Conservation (phyloP, 2,888 invertebrate genomes). For the Volucella zonaria region DNA sequence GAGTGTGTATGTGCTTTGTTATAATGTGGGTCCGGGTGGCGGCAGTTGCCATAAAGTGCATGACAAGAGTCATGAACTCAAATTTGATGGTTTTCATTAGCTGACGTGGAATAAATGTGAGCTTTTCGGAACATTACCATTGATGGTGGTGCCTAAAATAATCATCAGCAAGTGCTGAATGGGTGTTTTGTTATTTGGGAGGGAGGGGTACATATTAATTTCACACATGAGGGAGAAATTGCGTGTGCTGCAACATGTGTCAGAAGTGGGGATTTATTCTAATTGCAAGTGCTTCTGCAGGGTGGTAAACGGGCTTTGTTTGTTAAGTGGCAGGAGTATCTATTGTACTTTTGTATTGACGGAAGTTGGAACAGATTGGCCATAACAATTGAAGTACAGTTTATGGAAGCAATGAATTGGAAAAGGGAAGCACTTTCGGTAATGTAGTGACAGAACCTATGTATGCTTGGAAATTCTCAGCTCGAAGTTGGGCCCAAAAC, state of each 20-base stretch:
- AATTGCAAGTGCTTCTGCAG: conserved; percentile 7
- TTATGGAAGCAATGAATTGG: too few relatives aligned
- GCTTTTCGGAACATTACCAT: neutral
- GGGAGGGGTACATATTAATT: conserved; percentile 28
- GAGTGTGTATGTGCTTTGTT: conserved; percentile 14
- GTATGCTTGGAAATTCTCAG: too few relatives aligned
- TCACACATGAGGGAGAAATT: conserved; percentile 2
- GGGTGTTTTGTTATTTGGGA: neutral
- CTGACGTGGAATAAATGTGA: conserved; percentile 35
- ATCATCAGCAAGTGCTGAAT: conserved; percentile 18
- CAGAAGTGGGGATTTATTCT: conserved; percentile 23
- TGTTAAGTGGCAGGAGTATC: too few relatives aligned
- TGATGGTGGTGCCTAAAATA: conserved; percentile 38
- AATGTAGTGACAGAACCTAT: too few relatives aligned
- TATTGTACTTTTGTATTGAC: too few relatives aligned
- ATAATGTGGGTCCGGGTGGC: neutral
- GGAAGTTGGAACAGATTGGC: too few relatives aligned
- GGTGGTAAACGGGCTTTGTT: too few relatives aligned
- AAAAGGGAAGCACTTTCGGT: too few relatives aligned
- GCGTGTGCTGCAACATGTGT: conserved; percentile 47
- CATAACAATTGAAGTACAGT: too few relatives aligned
- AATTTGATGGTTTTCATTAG: conserved; percentile 63
- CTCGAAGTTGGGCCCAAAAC: too few relatives aligned
- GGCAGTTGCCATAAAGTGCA: conserved; percentile 56
- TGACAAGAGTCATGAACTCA: conserved; percentile 57